These are phyloP conservation scores for Acanthis flammea DNA, from an alignment of 2,797 vertebrate genomes.

Conservation along the genomic window DNA sequence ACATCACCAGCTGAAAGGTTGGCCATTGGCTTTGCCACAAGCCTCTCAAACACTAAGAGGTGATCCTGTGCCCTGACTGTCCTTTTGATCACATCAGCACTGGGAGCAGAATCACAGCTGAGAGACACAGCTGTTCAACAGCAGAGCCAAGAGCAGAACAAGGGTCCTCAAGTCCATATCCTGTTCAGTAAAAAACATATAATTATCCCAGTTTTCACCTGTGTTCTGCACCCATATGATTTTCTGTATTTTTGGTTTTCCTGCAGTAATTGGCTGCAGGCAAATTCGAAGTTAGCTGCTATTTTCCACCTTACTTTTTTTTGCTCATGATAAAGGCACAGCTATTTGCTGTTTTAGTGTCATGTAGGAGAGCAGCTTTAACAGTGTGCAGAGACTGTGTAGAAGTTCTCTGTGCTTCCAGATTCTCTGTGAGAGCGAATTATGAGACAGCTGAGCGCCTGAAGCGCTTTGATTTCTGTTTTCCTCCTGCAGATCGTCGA, in stretches of 20 bases:
- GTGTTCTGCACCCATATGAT: neutral
- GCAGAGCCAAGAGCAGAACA: neutral
- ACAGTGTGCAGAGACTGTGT: neutral
- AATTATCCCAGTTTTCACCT: neutral
- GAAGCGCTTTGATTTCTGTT: neutral
- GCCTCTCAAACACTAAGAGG: neutral
- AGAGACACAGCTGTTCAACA: neutral
- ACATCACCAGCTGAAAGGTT: neutral
- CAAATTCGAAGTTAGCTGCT: neutral
- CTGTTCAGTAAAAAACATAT: neutral
- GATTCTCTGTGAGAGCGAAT: fast-evolving
- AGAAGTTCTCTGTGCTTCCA: neutral
- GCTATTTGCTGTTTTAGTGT: neutral
- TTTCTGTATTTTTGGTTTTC: neutral
- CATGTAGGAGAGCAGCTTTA: neutral
- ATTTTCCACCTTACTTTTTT: neutral
- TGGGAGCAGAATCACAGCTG: neutral
- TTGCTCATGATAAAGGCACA: neutral
- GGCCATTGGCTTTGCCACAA: neutral
- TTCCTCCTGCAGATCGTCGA: slow-evolving; percentile 83
- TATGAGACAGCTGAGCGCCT: neutral
- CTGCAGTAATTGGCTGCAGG: neutral
- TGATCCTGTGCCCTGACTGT: neutral
- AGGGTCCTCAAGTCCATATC: neutral
- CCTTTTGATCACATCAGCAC: neutral